phyloP scores from a whole-genome alignment of 2,113 vertebrate genomes.

The Sceloporus undulatus region DNA sequence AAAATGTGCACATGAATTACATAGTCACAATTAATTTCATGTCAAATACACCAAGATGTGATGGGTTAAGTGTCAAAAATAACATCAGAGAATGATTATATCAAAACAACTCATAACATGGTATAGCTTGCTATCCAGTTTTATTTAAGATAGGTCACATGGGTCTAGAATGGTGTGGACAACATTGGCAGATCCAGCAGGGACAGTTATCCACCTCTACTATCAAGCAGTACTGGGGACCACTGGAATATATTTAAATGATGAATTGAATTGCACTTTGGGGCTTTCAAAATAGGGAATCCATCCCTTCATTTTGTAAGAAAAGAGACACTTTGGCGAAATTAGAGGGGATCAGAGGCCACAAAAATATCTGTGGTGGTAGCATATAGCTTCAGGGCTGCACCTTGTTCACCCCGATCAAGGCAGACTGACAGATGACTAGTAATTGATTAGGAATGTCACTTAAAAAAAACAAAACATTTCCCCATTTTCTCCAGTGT shows the following conservation, averaged over 20 bases:
- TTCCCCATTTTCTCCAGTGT: fast-evolving
- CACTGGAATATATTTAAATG: too few species aligned
- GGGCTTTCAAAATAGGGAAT: too few species aligned
- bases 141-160: neutral
- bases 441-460: neutral
- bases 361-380: too few species aligned
- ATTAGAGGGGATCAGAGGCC: too few species aligned
- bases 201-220: too few species aligned
- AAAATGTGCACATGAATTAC: neutral
- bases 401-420: too few species aligned
- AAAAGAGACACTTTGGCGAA: too few species aligned
- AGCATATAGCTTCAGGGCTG: too few species aligned
- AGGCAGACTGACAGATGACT: neutral
- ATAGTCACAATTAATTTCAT: neutral
- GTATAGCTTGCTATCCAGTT: neutral
- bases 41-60: neutral
- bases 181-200: too few species aligned
- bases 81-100: neutral
- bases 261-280: too few species aligned
- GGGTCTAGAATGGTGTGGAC: neutral
- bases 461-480: fast-evolving
- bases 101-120: neutral
- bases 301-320: too few species aligned
- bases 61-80: neutral
- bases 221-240: too few species aligned